phyloP scores from a whole-genome alignment of 1,140 invertebrate genomes.

The Lepidurus apus region DNA sequence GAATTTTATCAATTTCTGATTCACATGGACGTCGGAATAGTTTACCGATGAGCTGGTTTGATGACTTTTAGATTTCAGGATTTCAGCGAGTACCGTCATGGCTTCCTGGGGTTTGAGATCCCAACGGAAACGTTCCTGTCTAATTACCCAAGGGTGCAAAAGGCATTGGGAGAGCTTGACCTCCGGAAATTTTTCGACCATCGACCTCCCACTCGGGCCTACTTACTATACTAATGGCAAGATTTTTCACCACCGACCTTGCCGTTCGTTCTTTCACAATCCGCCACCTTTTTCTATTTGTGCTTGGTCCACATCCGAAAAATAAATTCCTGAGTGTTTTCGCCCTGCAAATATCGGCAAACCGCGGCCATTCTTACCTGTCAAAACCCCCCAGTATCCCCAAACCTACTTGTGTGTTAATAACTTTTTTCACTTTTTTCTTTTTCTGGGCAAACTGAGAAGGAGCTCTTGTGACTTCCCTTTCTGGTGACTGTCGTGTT shows the following conservation, averaged over 20 bases:
- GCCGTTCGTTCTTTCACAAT: neutral
- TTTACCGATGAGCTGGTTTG: too few relatives aligned
- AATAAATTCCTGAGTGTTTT: neutral
- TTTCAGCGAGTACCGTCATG: neutral
- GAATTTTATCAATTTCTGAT: too few relatives aligned
- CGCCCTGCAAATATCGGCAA: neutral
- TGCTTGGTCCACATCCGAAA: neutral
- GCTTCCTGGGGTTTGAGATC: neutral
- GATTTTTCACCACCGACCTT: conserved; percentile 1
- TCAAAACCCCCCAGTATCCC: neutral
- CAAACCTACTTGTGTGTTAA: neutral
- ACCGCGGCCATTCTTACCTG: conserved; percentile 8
- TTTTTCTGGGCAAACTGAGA: too few relatives aligned
- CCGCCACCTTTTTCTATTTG: neutral
- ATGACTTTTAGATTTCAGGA: neutral
- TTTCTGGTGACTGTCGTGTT: neutral
- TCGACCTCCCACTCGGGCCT: conserved; percentile 17
- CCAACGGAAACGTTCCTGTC: conserved; percentile 14
- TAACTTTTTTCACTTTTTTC: neutral
- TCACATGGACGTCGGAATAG: too few relatives aligned
- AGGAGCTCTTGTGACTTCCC: neutral
- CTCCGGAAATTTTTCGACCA: neutral
- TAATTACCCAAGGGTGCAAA: conserved; percentile 5
- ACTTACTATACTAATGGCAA: conserved; percentile 19
- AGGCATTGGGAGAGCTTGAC: conserved; percentile 20